These are phyloP conservation scores for Rhagonycha fulva DNA, from an alignment of 2,888 invertebrate species.

Conservation along the genomic window DNA sequence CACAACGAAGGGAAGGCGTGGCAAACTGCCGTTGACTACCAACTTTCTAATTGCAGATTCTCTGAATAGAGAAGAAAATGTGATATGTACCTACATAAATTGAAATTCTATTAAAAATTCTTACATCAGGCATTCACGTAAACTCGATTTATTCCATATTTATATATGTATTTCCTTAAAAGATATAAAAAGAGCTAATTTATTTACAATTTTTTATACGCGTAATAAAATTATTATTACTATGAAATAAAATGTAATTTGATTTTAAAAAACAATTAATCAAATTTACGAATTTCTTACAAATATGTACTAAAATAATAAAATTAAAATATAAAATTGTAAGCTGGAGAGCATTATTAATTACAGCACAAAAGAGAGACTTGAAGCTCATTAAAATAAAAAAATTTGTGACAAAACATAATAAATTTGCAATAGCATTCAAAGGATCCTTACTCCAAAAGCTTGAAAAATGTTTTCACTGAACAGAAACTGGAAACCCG, in stretches of 20 bases:
- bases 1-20: too few relatives aligned
- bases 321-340: background rate
- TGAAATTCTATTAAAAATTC: too few relatives aligned
- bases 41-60: too few relatives aligned
- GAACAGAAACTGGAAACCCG: background rate
- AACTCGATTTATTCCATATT: too few relatives aligned
- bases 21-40: too few relatives aligned
- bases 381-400: background rate
- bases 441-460: slow-evolving; percentile 6
- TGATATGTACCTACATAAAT: too few relatives aligned
- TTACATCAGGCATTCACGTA: too few relatives aligned
- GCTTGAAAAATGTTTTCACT: slow-evolving; percentile 5
- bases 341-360: background rate
- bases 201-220: background rate
- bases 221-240: background rate
- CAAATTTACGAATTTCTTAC: background rate
- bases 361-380: background rate
- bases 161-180: too few relatives aligned
- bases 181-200: background rate
- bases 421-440: slow-evolving; percentile 19
- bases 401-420: background rate
- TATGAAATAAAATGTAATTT: background rate
- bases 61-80: too few relatives aligned
- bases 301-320: background rate
- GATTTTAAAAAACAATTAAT: background rate